phyloP scores from a whole-genome alignment of 2,113 vertebrate species.

The Verasper variegatus region DNA sequence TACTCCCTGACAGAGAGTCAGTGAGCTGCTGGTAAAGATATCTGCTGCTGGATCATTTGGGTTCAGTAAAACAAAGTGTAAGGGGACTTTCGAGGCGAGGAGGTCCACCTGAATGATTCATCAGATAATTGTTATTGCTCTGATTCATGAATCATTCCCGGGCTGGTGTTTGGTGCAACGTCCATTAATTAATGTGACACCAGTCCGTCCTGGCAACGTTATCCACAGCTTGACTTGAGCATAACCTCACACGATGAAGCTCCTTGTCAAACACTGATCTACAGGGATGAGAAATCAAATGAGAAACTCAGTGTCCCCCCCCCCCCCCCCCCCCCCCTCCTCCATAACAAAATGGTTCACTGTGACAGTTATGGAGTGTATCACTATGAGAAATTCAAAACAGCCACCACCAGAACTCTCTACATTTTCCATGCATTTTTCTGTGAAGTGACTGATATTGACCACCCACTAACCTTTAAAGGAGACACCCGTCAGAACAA shows the following conservation, averaged over 20 bases:
- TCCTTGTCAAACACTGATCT: slow-evolving; percentile 38
- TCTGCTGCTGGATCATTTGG: slow-evolving; percentile 53
- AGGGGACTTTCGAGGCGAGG: slow-evolving; percentile 33
- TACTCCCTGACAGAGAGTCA: slow-evolving; percentile 36
- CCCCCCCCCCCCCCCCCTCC: neutral
- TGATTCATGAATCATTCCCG: slow-evolving; percentile 44
- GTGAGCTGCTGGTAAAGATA: slow-evolving; percentile 49
- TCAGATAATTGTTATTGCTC: slow-evolving; percentile 47
- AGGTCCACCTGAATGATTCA: slow-evolving; percentile 49
- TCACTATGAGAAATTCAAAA: slow-evolving; percentile 56
- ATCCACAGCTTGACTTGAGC: slow-evolving; percentile 17
- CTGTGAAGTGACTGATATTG: slow-evolving; percentile 60
- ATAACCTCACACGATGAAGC: slow-evolving; percentile 45
- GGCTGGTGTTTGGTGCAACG: slow-evolving; percentile 33
- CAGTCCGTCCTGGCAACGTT: slow-evolving; percentile 34
- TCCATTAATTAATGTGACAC: slow-evolving; percentile 37
- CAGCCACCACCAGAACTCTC: slow-evolving; percentile 33
- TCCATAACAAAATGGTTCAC: slow-evolving; percentile 10
- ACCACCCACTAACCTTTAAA: slow-evolving; percentile 55
- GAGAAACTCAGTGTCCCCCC: neutral
- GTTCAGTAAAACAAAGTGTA: slow-evolving; percentile 30
- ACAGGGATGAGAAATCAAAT: slow-evolving; percentile 27
- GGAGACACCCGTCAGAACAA: slow-evolving; percentile 53
- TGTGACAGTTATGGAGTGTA: slow-evolving; percentile 35
- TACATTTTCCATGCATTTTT: slow-evolving; percentile 65